Conservation (phyloP, 2,888 invertebrate species). For the Gymnosoma rotundatum region DNA sequence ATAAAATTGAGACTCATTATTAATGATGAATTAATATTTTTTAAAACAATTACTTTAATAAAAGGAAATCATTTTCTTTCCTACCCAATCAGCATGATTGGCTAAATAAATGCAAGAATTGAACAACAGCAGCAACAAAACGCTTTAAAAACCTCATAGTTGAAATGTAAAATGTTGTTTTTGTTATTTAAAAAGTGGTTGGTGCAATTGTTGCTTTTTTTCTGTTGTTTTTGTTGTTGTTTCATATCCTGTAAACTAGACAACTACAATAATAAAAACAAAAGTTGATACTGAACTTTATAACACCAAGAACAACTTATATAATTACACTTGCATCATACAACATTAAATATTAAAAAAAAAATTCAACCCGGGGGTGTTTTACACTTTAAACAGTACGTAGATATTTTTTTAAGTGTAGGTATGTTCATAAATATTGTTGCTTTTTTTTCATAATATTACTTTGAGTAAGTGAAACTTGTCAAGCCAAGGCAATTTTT, state of each 20-base stretch:
- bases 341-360: conserved; percentile 38
- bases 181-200: conserved; percentile 13
- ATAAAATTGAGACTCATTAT: too few species aligned
- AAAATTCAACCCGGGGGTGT: conserved; percentile 44
- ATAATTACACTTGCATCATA: conserved; percentile 66
- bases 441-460: conserved; percentile 8
- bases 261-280: conserved; percentile 39
- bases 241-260: conserved; percentile 69
- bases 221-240: conserved; percentile 23
- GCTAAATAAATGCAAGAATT: conserved; percentile 43
- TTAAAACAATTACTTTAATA: not conserved
- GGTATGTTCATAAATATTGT: not conserved
- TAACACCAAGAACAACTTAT: conserved; percentile 58
- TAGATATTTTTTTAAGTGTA: not conserved
- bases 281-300: conserved; percentile 70
- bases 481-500: conserved; percentile 69
- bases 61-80: conserved; percentile 25
- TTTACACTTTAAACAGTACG: conserved; percentile 19
- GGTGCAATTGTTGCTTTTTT: not conserved
- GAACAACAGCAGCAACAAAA: conserved; percentile 52
- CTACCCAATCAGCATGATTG: conserved; percentile 32
- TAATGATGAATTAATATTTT: too few species aligned
- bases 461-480: conserved; percentile 62
- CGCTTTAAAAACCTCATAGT: conserved; percentile 59
- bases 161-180: conserved; percentile 61